phyloP scores from a whole-genome alignment of 2,113 vertebrate species.

The Sapajus apella region DNA sequence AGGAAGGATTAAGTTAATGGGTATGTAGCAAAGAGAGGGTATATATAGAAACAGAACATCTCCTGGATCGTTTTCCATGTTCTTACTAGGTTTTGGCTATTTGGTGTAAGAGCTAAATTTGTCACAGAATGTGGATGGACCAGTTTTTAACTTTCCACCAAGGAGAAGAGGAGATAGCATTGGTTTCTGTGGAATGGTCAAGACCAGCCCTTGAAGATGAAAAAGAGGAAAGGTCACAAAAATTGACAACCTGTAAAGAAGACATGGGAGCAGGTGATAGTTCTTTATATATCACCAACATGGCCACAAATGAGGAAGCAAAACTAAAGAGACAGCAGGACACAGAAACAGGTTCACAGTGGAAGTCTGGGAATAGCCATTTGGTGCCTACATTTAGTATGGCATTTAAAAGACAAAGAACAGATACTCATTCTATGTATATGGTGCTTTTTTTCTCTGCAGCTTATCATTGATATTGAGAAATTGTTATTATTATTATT shows the following conservation, averaged over 20 bases:
- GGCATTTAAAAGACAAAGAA: background rate
- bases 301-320: background rate
- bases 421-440: background rate
- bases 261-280: background rate
- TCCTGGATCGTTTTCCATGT: background rate
- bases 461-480: background rate
- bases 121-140: background rate
- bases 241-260: background rate
- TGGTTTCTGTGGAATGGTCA: background rate
- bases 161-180: background rate
- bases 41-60: fast-evolving
- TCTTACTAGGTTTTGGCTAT: background rate
- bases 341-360: background rate
- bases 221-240: background rate
- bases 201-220: background rate
- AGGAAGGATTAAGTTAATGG: background rate
- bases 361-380: background rate
- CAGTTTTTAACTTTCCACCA: background rate
- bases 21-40: background rate
- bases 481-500: too few species aligned
- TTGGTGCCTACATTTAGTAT: background rate
- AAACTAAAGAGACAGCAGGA: background rate
- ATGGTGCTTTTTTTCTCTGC: background rate
- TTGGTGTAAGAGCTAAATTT: background rate
- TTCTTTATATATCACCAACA: background rate